Evolutionary conservation across 2,113 vertebrate genomes (phyloP), one percentile per base, ranked within the genome.

Genomic region (Circaetus gallicus): DNA sequence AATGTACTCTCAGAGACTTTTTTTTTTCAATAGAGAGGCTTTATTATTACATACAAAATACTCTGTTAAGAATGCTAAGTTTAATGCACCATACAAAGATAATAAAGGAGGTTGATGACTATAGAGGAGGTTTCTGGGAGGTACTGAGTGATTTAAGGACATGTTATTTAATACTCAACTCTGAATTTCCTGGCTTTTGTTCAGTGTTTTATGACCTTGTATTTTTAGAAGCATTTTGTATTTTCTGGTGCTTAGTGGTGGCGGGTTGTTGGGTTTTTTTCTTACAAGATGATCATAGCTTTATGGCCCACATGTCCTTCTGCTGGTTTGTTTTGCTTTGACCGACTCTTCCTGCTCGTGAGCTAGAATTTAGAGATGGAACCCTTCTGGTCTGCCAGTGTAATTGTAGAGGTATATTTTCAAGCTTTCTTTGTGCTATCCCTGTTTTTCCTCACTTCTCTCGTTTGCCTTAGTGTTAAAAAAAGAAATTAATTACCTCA

Each of bases 181-280:
- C 80, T 67, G 91, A 88, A 74, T 94, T 97, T 97, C 79, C 82
- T 95, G 94, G 82, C 91, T 94, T 96, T 96, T 96, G 69, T 95
- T 95, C 82, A 62, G 45, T 77, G 77, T 92, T 94, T 95, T 90
- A 89, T 90, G 95, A 67, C 65, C 58, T 90, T 81, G 58, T 94
- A 93, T 92, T 95, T 97, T 97, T 95, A 97, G 95, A 91, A 97
- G 66, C 45, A 25, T 96, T 95, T 82, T 90, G 32, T 95, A 4
- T 93, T 93, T 97, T 93, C 66, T 95, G 40, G 53, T 91, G 50
- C 59, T 83, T 88, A 82, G 71, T 77, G 59, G 38, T 5, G 0
- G n/a, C 2, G 6, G 40, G 13, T 76, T 78, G 34, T 32, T 16
- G 26, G 10, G 2, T 66, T 40, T 36, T 55, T 29, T 52, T 42